phyloP scores from a whole-genome alignment of 35 echinoderm and acorn worm species.

The Lytechinus variegatus region DNA sequence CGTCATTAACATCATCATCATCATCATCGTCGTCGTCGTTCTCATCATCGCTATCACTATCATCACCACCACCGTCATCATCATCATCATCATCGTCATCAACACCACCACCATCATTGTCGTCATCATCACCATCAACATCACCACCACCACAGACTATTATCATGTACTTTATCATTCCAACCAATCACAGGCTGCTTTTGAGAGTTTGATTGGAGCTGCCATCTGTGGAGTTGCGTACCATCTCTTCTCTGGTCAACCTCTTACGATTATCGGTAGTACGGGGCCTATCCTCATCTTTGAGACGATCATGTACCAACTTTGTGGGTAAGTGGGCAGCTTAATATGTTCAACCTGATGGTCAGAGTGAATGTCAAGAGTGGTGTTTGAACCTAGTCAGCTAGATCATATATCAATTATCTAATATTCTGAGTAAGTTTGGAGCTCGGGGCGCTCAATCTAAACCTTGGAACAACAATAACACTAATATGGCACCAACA shows the following conservation, averaged over 20 bases:
- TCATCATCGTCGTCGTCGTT: too few species aligned
- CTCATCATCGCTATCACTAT: too few species aligned
- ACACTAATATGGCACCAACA: too few species aligned
- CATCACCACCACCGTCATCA: too few species aligned
- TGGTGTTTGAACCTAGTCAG: background rate
- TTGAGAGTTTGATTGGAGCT: slow-evolving; percentile 94
- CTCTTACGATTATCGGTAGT: slow-evolving; percentile 94
- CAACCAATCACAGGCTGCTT: slow-evolving; percentile 65
- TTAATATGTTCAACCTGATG: background rate
- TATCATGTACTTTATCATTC: background rate
- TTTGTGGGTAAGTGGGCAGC: slow-evolving; percentile 77
- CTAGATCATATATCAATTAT: background rate
- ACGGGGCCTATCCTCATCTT: slow-evolving; percentile 96
- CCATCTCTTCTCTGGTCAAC: slow-evolving; percentile 91
- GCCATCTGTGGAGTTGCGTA: slow-evolving; percentile 88
- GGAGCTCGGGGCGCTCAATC: too few species aligned
- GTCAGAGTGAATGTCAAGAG: background rate
- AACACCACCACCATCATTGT: too few species aligned
- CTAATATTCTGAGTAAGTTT: background rate
- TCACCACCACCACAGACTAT: too few species aligned
- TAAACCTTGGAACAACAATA: too few species aligned
- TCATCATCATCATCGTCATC: too few species aligned
- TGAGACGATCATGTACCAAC: slow-evolving; percentile 91
- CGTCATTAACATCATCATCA: too few species aligned
- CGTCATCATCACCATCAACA: background rate